Evolutionary conservation across 2,113 vertebrate genomes (phyloP).

Genomic region (Zingel zingel): DNA sequence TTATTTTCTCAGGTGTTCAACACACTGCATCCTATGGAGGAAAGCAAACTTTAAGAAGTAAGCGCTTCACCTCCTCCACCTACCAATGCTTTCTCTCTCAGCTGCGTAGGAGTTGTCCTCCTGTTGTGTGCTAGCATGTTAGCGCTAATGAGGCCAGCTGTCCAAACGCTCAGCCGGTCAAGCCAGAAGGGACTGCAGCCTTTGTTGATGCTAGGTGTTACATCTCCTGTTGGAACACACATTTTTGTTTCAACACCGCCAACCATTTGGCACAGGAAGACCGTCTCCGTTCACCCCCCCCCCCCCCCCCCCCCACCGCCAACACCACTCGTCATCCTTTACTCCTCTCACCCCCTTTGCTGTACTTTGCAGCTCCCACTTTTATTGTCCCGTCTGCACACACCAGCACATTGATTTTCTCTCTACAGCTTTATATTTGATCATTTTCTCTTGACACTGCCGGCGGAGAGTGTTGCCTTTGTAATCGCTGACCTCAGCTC

Average conservation of each 20-base stretch:
- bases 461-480: slow-evolving; percentile 43
- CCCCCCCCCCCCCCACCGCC: slow-evolving; percentile 32
- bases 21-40: slow-evolving; percentile 33
- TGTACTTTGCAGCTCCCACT: slow-evolving; percentile 30
- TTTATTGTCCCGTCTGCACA: slow-evolving; percentile 44
- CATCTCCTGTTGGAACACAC: slow-evolving; percentile 70
- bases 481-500: slow-evolving; percentile 74
- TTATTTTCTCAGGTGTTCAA: slow-evolving; percentile 65
- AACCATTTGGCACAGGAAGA: slow-evolving; percentile 75
- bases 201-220: slow-evolving; percentile 77
- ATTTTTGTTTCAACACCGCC: slow-evolving; percentile 65
- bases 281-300: slow-evolving; percentile 29
- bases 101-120: slow-evolving; percentile 75
- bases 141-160: slow-evolving; percentile 80
- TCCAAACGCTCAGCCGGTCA: slow-evolving; percentile 74
- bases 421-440: slow-evolving; percentile 68
- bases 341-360: slow-evolving; percentile 28
- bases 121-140: slow-evolving; percentile 77
- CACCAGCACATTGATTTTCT: slow-evolving; percentile 66
- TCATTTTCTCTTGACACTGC: slow-evolving; percentile 65
- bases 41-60: slow-evolving; percentile 50
- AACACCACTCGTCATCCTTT: neutral
- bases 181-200: slow-evolving; percentile 68
- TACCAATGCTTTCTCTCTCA: slow-evolving; percentile 23
- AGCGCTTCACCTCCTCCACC: slow-evolving; percentile 61